Percentiles rank a stretch among this genome's conserved stretches.
These are phyloP conservation scores for Aix galericulata DNA, from an alignment of 2,113 vertebrate genomes.

Conservation along the genomic window DNA sequence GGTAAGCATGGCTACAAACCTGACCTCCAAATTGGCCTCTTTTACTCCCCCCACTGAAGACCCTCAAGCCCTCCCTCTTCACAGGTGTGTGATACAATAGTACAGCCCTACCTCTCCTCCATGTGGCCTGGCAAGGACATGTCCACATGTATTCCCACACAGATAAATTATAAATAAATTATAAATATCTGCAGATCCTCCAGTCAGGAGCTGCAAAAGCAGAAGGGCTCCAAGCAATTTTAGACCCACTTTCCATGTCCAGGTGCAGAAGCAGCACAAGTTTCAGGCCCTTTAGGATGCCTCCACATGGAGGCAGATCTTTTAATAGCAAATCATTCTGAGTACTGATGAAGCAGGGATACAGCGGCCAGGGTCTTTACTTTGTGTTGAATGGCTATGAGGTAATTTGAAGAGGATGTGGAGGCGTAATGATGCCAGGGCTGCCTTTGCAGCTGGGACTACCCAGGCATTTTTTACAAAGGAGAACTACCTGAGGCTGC, in stretches of 20 bases:
- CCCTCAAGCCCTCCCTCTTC: background rate
- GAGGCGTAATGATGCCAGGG: background rate
- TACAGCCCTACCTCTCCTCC: background rate
- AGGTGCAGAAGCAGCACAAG: background rate
- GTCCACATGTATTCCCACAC: rapidly evolving
- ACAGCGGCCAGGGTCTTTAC: background rate
- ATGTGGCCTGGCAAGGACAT: background rate
- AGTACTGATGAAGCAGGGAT: background rate
- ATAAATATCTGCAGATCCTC: background rate
- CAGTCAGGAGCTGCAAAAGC: background rate
- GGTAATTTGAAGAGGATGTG: background rate
- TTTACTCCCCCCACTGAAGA: background rate
- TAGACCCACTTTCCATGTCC: background rate
- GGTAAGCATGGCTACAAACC: background rate
- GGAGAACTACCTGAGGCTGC: background rate
- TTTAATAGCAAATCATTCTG: background rate
- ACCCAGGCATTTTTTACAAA: background rate
- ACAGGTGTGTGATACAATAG: background rate
- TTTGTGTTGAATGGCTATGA: background rate
- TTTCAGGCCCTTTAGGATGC: background rate
- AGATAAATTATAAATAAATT: background rate
- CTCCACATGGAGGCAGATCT: background rate
- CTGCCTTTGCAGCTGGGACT: slow-evolving; percentile 28
- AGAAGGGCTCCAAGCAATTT: background rate
- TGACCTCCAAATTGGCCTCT: background rate